These are phyloP conservation scores for Sebastes taczanowskii DNA, from an alignment of 2,797 vertebrate species.

Conservation along the genomic window DNA sequence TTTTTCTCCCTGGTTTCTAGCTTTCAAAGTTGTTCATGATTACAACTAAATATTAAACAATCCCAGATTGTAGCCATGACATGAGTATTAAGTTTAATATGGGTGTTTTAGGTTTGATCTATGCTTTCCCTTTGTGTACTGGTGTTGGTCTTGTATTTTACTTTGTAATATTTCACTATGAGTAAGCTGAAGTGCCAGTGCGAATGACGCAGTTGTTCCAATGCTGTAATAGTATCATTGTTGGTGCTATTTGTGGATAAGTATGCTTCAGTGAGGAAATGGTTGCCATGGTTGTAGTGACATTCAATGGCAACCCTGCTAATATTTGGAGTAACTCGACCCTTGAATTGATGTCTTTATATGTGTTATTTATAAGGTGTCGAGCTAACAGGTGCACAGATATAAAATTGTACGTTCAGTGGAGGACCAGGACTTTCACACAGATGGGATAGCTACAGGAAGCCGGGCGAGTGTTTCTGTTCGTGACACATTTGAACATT, in stretches of 20 bases:
- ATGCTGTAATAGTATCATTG: neutral
- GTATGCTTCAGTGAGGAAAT: neutral
- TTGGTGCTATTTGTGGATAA: neutral
- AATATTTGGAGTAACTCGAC: neutral
- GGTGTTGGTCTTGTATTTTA: neutral
- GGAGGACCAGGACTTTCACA: neutral
- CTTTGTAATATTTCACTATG: neutral
- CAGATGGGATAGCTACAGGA: slow-evolving; percentile 42
- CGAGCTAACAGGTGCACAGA: neutral
- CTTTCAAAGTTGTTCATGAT: neutral
- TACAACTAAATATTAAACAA: neutral
- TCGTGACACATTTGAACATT: slow-evolving; percentile 44
- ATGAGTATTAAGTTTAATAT: neutral
- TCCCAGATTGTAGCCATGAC: neutral
- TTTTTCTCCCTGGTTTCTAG: neutral
- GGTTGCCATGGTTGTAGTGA: neutral
- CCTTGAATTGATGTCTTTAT: neutral
- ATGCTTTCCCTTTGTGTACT: neutral
- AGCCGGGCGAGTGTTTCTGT: slow-evolving; percentile 9
- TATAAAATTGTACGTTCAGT: neutral
- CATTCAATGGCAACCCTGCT: neutral
- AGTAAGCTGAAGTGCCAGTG: neutral
- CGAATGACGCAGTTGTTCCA: neutral
- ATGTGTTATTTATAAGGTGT: slow-evolving; percentile 2
- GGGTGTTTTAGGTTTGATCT: neutral